Base-by-base conservation (phyloP, 92 coral and sea anemone genomes). In the Parazoanthus darwini region DNA sequence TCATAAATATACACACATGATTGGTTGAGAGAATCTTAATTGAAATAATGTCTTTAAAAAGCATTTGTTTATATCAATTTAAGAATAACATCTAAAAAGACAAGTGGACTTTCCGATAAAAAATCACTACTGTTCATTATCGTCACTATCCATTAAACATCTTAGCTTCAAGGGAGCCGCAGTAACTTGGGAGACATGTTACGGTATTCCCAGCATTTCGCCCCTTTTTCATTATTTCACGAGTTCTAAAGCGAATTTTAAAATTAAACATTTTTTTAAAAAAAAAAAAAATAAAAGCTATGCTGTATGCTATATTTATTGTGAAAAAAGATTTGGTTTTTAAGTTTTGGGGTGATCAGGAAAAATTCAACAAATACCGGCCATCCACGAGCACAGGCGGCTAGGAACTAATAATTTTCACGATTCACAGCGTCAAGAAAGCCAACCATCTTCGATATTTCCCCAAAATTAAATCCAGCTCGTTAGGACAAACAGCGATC, bases 71-170 rank as follows among this genome's bases (percentile, higher is more conserved):
- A 72, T 72, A 72, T 72, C 77, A 72, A n/a, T 72, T 72, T 3
- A 72, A 72, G 77, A 72, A 72, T 72, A 72, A 29, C 77, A 25
- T 72, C 36, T 72, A 72, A 25, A 72, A 39, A 72, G 29, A 67
- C 74, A 72, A 72, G 77, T 72, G 77, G 77, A 20, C 74, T 67
- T 67, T 67, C 74, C 74, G 74, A 67, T 14, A 67, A 67, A 67
- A 67, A 67, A 51, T 67, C 4, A 67, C 74, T 33, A 20, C 74
- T 67, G 22, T 67, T 44, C 74, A 67, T 67, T 67, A 67, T 67
- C 74, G 74, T 67, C 74, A 22, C 74, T 67, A 67, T 29, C 15
- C 74, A 67, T 67, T 67, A 67, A 67, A 67, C 22, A 67, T 20
- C 33, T 22, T 20, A 67, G 74, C 74, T 0, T 67, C 15, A 67